These are phyloP conservation scores for Nesogale talazaci DNA, from an alignment of 2,113 vertebrate genomes.

Conservation along the genomic window DNA sequence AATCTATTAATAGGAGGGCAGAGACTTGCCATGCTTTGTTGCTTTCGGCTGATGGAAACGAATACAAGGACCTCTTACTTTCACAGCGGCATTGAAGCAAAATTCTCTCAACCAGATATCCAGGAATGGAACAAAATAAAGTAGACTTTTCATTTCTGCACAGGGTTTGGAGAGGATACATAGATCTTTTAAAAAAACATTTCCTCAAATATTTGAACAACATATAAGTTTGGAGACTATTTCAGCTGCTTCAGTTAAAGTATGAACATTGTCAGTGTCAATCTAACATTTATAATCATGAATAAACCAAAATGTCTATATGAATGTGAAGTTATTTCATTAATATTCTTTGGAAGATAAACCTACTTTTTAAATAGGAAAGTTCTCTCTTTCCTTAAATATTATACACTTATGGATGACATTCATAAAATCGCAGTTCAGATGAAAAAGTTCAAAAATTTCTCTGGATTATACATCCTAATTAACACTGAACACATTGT, in stretches of 20 bases:
- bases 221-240: not conserved
- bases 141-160: not conserved
- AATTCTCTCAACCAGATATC: slow-evolving; percentile 63
- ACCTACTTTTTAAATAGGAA: not conserved
- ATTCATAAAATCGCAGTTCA: not conserved
- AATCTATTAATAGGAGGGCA: slow-evolving; percentile 82
- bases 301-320: not conserved
- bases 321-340: not conserved
- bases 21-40: slow-evolving; percentile 80
- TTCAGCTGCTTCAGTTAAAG: not conserved
- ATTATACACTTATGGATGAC: not conserved
- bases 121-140: not conserved
- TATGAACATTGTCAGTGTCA: not conserved
- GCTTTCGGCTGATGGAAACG: slow-evolving; percentile 79
- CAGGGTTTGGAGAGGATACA: not conserved
- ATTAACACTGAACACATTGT: too few species aligned
- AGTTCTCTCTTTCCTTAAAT: not conserved
- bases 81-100: slow-evolving; percentile 80
- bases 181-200: not conserved
- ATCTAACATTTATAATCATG: not conserved
- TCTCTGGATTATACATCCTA: not conserved
- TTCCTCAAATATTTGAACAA: not conserved
- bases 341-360: not conserved
- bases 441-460: not conserved
- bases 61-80: slow-evolving; percentile 77